A percentile compares a stretch with the other conserved stretches of the same genome.
phyloP scores from a whole-genome alignment of 2,888 invertebrate species.

The Lasioglossum pauxillum region DNA sequence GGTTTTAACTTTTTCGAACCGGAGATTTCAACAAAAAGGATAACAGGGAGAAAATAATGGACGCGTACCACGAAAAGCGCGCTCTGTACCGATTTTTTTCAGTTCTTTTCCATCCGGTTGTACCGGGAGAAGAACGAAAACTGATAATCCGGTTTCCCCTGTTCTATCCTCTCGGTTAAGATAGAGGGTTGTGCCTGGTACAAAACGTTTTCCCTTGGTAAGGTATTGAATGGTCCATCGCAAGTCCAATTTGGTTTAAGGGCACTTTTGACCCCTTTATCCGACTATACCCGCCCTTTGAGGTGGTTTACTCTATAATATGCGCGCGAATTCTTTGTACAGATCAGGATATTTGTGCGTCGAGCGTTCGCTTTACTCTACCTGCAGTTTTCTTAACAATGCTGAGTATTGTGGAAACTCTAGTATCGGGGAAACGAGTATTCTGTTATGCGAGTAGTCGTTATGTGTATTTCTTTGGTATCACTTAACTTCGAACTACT shows the following conservation, averaged over 20 bases:
- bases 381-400: not conserved
- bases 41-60: not conserved
- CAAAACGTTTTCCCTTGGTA: not conserved
- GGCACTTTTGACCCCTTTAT: slow-evolving; percentile 7
- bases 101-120: not conserved
- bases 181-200: not conserved
- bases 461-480: not conserved
- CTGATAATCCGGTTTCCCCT: slow-evolving; percentile 11
- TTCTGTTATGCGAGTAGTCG: not conserved
- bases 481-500: not conserved
- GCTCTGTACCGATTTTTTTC: not conserved
- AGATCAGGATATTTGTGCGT: not conserved
- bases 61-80: not conserved
- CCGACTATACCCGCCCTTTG: not conserved
- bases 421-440: not conserved
- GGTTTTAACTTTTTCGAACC: not conserved
- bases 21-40: not conserved
- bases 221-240: slow-evolving; percentile 10
- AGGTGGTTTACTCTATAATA: not conserved
- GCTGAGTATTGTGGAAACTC: not conserved
- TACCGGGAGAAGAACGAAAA: not conserved
- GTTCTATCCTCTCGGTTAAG: not conserved
- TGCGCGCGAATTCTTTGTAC: not conserved
- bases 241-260: slow-evolving; percentile 11
- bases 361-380: not conserved